phyloP scores from a whole-genome alignment of 2,113 vertebrate genomes.

The Vulpes lagopus region DNA sequence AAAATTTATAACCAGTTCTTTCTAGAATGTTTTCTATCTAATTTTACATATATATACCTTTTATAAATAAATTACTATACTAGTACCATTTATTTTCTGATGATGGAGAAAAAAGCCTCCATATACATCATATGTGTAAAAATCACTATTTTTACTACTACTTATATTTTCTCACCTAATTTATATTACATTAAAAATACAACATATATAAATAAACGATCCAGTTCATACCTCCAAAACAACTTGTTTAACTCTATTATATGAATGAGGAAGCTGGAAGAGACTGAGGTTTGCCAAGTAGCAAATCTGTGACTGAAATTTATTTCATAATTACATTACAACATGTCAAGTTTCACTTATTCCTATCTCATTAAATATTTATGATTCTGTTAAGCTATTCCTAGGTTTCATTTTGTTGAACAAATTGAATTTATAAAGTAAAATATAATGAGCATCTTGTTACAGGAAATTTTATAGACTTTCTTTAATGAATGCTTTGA shows the following conservation, averaged over 20 bases:
- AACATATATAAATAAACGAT: background rate
- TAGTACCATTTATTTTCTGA: background rate
- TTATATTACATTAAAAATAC: background rate
- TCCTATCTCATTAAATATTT: background rate
- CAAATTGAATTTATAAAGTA: constrained; percentile 32
- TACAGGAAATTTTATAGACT: background rate
- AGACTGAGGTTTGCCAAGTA: background rate
- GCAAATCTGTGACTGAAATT: background rate
- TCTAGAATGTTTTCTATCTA: background rate
- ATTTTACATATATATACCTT: background rate
- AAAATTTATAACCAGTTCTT: background rate
- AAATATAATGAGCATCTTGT: background rate
- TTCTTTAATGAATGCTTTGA: background rate
- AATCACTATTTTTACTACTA: background rate
- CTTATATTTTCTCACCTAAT: background rate
- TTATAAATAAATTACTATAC: background rate
- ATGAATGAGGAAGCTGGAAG: background rate
- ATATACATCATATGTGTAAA: background rate
- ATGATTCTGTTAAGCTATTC: background rate
- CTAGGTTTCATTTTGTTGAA: constrained; percentile 32
- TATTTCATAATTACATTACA: background rate
- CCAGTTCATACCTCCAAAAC: background rate
- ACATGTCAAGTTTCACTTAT: background rate
- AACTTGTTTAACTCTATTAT: background rate
- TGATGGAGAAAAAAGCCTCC: background rate